Percentiles rank a stretch among this genome's conserved stretches.
Evolutionary conservation across 2,113 vertebrate genomes (phyloP).

Genomic region (Drymodes brunneopygia): DNA sequence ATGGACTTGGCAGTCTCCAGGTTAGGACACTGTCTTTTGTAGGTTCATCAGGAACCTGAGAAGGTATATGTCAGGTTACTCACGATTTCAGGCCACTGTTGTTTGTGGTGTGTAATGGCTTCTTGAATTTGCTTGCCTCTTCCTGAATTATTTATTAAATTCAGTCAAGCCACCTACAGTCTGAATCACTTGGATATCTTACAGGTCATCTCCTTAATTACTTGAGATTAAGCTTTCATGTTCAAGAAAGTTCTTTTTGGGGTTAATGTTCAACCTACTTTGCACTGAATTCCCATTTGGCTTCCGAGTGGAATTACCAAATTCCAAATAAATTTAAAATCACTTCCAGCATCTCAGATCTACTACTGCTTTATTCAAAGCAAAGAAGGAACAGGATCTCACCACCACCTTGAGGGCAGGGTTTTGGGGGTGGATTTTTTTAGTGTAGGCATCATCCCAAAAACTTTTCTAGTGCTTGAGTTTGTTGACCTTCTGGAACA

Average conservation of each 20-base stretch:
- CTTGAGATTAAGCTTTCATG: not conserved
- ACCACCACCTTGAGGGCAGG: not conserved
- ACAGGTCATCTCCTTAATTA: not conserved
- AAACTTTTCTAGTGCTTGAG: not conserved
- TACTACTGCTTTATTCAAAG: not conserved
- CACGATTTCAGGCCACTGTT: fast-evolving
- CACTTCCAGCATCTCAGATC: not conserved
- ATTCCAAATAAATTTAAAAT: not conserved
- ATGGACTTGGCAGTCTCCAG: not conserved
- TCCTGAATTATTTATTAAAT: not conserved
- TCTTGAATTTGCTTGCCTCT: not conserved
- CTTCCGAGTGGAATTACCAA: not conserved
- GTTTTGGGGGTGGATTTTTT: not conserved
- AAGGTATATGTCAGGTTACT: not conserved
- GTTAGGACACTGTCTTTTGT: not conserved
- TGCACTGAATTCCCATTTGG: not conserved
- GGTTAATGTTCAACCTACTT: not conserved
- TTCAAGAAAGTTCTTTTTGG: not conserved
- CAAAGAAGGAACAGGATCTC: not conserved
- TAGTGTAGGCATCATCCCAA: not conserved
- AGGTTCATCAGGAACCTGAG: not conserved
- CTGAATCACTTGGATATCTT: not conserved
- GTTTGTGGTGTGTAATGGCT: not conserved
- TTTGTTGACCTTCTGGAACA: not conserved
- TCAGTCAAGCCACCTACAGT: not conserved